phyloP scores from a whole-genome alignment of 1,140 invertebrate genomes.

The Drosophila fuyamai region DNA sequence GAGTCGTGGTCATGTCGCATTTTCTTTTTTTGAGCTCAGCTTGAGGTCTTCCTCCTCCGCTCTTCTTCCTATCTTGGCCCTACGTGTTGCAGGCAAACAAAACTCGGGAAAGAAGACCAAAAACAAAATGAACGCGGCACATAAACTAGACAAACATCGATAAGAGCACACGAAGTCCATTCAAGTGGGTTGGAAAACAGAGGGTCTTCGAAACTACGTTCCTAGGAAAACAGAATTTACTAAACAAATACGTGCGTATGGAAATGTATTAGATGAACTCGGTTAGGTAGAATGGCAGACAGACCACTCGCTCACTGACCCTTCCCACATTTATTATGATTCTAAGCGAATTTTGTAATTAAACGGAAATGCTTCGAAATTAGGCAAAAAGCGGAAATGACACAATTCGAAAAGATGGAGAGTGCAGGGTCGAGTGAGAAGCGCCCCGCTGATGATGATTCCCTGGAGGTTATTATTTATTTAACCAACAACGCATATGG shows the following conservation, averaged over 20 bases:
- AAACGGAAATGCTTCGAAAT: conserved; percentile 65
- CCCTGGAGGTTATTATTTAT: conserved; percentile 58
- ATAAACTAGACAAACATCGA: conserved; percentile 48
- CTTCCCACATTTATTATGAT: conserved; percentile 53
- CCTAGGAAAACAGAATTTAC: conserved; percentile 35
- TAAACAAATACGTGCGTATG: conserved; percentile 49
- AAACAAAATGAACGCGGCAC: conserved; percentile 29
- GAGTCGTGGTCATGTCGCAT: conserved; percentile 46
- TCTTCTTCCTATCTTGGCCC: conserved; percentile 10
- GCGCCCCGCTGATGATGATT: conserved; percentile 23
- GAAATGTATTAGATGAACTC: conserved; percentile 18
- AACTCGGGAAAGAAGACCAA: conserved; percentile 12
- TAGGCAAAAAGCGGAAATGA: conserved; percentile 49
- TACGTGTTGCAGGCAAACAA: conserved; percentile 42
- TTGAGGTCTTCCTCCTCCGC: conserved; percentile 20
- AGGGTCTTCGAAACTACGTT: conserved; percentile 5
- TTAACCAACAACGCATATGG: conserved; percentile 54
- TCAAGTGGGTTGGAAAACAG: conserved; percentile 15
- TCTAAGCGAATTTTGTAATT: conserved; percentile 66
- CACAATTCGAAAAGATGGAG: conserved; percentile 8
- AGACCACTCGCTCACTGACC: background rate
- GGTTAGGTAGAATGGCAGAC: conserved; percentile 11
- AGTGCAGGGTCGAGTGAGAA: conserved; percentile 3
- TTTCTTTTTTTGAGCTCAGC: conserved; percentile 30
- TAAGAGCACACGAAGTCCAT: conserved; percentile 39